phyloP scores from a whole-genome alignment of 2,113 vertebrate species.

The Benitochromis conjunctus region DNA sequence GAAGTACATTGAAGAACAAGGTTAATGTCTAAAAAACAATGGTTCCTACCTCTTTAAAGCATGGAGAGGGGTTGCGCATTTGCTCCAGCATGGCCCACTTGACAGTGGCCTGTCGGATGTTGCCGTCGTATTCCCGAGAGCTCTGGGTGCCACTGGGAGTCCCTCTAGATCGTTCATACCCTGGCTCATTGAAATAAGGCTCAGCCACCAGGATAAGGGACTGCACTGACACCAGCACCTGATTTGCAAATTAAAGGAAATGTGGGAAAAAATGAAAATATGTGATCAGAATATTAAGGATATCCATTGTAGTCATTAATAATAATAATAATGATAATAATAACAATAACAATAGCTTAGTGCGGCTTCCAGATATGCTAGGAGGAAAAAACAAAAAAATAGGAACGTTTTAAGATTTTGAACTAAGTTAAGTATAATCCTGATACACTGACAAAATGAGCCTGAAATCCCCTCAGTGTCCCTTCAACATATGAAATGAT shows the following conservation, averaged over 20 bases:
- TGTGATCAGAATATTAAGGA: not conserved
- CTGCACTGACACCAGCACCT: constrained; percentile 98
- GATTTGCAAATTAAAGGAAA: not conserved
- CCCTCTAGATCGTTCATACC: constrained; percentile 93
- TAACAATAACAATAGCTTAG: not conserved
- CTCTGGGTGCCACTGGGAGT: constrained; percentile 97
- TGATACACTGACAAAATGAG: not conserved
- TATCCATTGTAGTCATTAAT: not conserved
- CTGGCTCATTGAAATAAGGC: constrained; percentile 97
- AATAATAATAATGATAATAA: not conserved
- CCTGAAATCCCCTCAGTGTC: not conserved
- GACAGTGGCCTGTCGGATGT: constrained; percentile 95
- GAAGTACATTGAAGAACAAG: not conserved
- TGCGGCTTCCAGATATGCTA: not conserved
- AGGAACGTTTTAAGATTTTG: not conserved
- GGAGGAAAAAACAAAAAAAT: not conserved
- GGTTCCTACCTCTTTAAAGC: constrained; percentile 91
- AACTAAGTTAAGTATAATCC: not conserved
- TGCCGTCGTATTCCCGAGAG: constrained; percentile 95
- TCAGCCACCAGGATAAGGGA: constrained; percentile 96
- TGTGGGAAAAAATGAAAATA: not conserved
- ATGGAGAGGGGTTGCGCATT: constrained; percentile 93
- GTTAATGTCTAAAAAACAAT: not conserved
- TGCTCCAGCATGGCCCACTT: constrained; percentile 99
- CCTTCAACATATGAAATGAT: not conserved